Evolutionary conservation across 2,888 invertebrate species (phyloP).

Genomic region (Sphaeridia pumilis): DNA sequence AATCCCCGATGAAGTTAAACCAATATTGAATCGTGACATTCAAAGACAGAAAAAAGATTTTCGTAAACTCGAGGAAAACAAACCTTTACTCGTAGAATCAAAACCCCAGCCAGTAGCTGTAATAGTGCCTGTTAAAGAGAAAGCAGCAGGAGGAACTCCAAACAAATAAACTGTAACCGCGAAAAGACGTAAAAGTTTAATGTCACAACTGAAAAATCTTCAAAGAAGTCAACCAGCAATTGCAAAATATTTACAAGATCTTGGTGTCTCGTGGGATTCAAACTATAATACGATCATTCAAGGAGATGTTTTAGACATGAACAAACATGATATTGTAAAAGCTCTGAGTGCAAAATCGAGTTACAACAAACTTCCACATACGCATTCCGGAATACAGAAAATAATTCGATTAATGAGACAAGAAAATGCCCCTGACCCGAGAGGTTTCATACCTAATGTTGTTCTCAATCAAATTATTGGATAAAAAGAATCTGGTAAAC

Average conservation of each 20-base stretch:
- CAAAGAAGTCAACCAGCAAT: background rate
- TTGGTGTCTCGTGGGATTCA: background rate
- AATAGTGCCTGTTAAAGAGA: background rate
- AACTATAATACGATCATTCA: background rate
- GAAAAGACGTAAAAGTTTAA: too few relatives aligned
- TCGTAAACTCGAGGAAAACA: background rate
- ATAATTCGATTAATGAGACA: too few relatives aligned
- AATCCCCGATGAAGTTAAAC: constrained; percentile 6
- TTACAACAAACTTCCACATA: background rate
- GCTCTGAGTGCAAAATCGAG: background rate
- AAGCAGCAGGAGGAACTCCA: too few relatives aligned
- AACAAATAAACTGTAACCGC: too few relatives aligned
- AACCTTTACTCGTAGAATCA: background rate
- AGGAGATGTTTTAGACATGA: background rate
- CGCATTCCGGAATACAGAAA: background rate
- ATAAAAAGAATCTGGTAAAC: too few relatives aligned
- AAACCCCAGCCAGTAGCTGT: too few relatives aligned
- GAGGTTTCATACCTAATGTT: too few relatives aligned
- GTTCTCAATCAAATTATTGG: too few relatives aligned
- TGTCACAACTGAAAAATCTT: background rate
- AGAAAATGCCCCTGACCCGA: too few relatives aligned
- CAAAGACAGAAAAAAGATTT: background rate
- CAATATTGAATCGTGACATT: background rate
- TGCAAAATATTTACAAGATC: background rate
- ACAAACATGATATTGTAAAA: background rate